Evolutionary conservation across 35 echinoderm and acorn worm genomes (phyloP).

Genomic region (Diadema setosum): DNA sequence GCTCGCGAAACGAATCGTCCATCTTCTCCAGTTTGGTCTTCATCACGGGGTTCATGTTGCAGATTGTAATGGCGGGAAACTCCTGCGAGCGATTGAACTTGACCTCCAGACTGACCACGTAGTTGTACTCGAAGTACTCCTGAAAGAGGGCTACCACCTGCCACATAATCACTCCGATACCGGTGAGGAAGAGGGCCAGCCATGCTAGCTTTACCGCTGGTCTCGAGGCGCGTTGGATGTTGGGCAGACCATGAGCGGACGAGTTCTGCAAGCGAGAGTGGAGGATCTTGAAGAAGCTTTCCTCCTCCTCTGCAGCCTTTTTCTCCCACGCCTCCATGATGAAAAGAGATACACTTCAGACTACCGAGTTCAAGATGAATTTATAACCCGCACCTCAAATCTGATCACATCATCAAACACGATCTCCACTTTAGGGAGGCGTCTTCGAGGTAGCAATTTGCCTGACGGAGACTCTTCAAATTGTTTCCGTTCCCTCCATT

Average conservation of each 20-base stretch:
- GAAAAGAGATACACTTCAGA: too few relatives aligned
- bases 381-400: too few relatives aligned
- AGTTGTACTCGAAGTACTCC: not conserved
- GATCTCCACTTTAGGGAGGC: too few relatives aligned
- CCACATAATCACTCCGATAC: not conserved
- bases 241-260: constrained; percentile 43
- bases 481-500: too few relatives aligned
- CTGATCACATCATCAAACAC: too few relatives aligned
- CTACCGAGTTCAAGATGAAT: too few relatives aligned
- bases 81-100: constrained; percentile 35
- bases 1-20: constrained; percentile 30
- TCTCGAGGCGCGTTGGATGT: constrained; percentile 1
- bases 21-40: constrained; percentile 17
- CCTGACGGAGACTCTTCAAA: too few relatives aligned
- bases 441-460: too few relatives aligned
- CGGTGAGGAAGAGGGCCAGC: constrained; percentile 1
- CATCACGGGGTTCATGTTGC: constrained; percentile 78
- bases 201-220: not conserved
- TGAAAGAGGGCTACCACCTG: not conserved
- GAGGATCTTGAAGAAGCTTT: not conserved
- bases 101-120: constrained; percentile 34
- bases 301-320: not conserved
- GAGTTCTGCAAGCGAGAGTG: not conserved
- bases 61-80: constrained; percentile 82
- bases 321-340: not conserved